Evolutionary conservation across 2,797 vertebrate genomes (phyloP).

Genomic region (Mallotus villosus): DNA sequence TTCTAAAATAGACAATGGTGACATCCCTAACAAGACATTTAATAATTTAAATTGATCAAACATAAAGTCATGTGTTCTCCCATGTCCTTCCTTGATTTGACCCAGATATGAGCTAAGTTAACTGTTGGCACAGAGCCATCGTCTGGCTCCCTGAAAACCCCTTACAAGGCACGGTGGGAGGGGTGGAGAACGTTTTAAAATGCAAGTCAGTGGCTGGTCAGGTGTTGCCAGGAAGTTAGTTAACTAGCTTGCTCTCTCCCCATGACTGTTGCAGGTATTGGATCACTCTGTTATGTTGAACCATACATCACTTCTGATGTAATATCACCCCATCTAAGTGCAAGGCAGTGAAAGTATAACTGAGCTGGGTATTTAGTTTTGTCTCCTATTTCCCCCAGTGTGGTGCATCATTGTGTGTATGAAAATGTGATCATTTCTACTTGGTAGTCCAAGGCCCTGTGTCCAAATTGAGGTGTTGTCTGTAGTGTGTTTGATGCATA

Average conservation of each 20-base stretch:
- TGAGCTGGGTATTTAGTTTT: background rate
- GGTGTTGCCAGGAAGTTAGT: background rate
- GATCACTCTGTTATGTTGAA: background rate
- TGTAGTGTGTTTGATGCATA: background rate
- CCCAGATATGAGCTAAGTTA: slow-evolving; percentile 12
- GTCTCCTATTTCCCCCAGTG: background rate
- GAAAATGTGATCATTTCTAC: background rate
- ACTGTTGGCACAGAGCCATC: background rate
- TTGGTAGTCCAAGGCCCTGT: too few relatives aligned
- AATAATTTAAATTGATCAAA: background rate
- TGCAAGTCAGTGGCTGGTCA: background rate
- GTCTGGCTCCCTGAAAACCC: slow-evolving; percentile 29
- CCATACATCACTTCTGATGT: slow-evolving; percentile 5
- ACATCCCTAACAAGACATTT: too few relatives aligned
- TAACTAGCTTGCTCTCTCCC: background rate
- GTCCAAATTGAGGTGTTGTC: too few relatives aligned
- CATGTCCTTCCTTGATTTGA: slow-evolving; percentile 6
- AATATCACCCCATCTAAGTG: slow-evolving; percentile 9
- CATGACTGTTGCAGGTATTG: background rate
- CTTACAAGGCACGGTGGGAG: slow-evolving; percentile 10
- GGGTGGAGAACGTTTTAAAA: background rate
- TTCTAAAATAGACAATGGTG: too few relatives aligned
- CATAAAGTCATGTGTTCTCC: background rate
- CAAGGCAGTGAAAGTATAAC: background rate
- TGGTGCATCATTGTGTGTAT: background rate